A percentile compares a stretch with the other conserved stretches of the same genome.
Conservation (phyloP, 1,140 invertebrate species). For the Dendrolimus kikuchii region DNA sequence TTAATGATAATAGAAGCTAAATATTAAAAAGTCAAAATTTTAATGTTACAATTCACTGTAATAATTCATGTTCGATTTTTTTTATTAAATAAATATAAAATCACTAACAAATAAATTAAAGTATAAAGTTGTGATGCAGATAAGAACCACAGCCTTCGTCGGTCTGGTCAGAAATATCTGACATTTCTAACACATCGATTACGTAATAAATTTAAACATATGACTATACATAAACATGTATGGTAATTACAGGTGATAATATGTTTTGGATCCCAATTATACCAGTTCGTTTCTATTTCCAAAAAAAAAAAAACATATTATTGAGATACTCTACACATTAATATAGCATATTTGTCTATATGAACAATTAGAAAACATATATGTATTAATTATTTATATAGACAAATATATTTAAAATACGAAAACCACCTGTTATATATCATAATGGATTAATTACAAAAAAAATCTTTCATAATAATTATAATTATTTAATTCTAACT, state of each 20-base stretch:
- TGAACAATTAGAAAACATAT: too few relatives aligned
- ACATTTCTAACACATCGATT: neutral
- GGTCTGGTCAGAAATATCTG: too few relatives aligned
- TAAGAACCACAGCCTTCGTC: constrained; percentile 49
- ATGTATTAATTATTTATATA: too few relatives aligned
- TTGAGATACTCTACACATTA: too few relatives aligned
- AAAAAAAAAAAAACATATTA: too few relatives aligned
- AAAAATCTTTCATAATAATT: constrained; percentile 22
- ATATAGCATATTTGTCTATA: too few relatives aligned
- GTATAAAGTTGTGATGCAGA: constrained; percentile 45
- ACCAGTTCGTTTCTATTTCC: too few relatives aligned
- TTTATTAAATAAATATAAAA: constrained; percentile 10
- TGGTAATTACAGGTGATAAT: too few relatives aligned
- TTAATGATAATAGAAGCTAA: neutral
- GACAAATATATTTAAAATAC: neutral
- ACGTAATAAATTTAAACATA: too few relatives aligned
- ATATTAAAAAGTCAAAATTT: neutral
- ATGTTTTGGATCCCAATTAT: too few relatives aligned
- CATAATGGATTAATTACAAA: constrained; percentile 22
- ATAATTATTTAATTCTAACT: constrained; percentile 32
- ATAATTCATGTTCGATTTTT: constrained; percentile 3
- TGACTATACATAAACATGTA: neutral
- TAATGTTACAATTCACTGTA: neutral
- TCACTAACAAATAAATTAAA: constrained; percentile 17
- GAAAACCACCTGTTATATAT: constrained; percentile 3